Percentiles rank a stretch among this genome's conserved stretches.
phyloP scores from a whole-genome alignment of 2,888 invertebrate species.

The Caenorhabditis angaria region DNA sequence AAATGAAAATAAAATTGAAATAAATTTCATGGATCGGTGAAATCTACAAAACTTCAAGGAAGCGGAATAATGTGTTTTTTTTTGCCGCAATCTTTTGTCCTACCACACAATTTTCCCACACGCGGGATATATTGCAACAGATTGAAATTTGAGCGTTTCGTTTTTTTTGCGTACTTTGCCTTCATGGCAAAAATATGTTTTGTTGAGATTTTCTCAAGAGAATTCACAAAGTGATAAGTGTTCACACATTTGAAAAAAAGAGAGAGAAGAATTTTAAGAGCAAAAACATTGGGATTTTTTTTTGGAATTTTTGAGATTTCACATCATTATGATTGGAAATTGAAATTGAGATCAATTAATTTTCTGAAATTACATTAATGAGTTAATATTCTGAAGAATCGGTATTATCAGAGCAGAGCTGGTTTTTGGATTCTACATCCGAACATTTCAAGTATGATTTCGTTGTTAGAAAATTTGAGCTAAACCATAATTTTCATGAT shows the following conservation, averaged over 20 bases:
- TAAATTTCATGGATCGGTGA: constrained; percentile 4
- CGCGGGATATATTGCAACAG: constrained; percentile 8
- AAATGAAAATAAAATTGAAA: too few relatives aligned
- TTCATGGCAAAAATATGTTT: constrained; percentile 19
- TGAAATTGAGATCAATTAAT: too few relatives aligned
- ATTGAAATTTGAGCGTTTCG: constrained; percentile 25
- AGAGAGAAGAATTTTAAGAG: neutral
- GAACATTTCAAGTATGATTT: too few relatives aligned
- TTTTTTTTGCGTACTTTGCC: constrained; percentile 6
- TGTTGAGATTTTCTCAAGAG: constrained; percentile 16
- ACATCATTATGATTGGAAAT: neutral
- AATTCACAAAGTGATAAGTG: neutral
- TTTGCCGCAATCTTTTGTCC: neutral
- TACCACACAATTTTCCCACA: neutral
- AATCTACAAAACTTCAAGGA: neutral
- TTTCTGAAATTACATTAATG: too few relatives aligned
- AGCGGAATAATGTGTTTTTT: constrained; percentile 4
- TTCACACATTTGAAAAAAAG: neutral
- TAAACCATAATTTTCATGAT: too few relatives aligned
- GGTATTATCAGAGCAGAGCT: too few relatives aligned
- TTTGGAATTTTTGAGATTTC: too few relatives aligned
- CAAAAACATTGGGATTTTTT: too few relatives aligned
- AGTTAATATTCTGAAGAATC: too few relatives aligned
- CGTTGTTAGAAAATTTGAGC: too few relatives aligned
- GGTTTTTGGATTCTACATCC: too few relatives aligned